Base-by-base conservation (phyloP, 2,113 vertebrate species). In the Anarrhichthys ocellatus region DNA sequence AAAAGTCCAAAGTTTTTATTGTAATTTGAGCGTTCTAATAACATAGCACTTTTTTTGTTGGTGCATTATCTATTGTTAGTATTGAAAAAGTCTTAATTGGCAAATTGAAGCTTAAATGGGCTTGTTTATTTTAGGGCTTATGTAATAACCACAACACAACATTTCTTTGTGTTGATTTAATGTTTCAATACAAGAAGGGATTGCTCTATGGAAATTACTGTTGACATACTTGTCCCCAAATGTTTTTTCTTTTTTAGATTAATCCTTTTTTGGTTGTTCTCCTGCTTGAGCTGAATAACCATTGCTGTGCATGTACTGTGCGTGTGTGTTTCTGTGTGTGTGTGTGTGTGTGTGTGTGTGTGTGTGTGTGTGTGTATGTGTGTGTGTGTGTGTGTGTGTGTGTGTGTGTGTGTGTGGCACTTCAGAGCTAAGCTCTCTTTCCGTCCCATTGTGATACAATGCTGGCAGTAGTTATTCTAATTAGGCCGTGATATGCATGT, bases 211-310 rank as follows among this genome's bases (percentile, higher is more conserved):
- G 85, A 78, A 86, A 87, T 83, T 70, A 22, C 38, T 83, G 68
- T 80, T 88, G 85, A 84, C 87, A 80, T 59, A 52, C 61, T 72
- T 52, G 65, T n/a, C 80, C 77, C 59, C 56, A 80, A 54, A 72
- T 82, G 78, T 73, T 68, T 85, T 69, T 58, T 14, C 1, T 58
- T 82, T 84, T 78, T 66, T 44, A 63, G 65, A 82, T 81, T 74
- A 62, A 78, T 71, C 59, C 32, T 50, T 69, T 63, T 81, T 80
- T 36, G 32, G 63, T 22, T 50, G 46, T 81, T 76, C 76, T 61
- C 66, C 36, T 73, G 42, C 32, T 70, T 68, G 44, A 54, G 32
- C 73, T 59, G 17, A 44, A 76, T 80, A 61, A 61, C 61, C 15
- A 42, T 69, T n/a, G 27, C 27, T 75, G 59, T 59, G 65, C 9